Conservation (phyloP, 2,888 invertebrate genomes). For the Ormyrus pomaceus region DNA sequence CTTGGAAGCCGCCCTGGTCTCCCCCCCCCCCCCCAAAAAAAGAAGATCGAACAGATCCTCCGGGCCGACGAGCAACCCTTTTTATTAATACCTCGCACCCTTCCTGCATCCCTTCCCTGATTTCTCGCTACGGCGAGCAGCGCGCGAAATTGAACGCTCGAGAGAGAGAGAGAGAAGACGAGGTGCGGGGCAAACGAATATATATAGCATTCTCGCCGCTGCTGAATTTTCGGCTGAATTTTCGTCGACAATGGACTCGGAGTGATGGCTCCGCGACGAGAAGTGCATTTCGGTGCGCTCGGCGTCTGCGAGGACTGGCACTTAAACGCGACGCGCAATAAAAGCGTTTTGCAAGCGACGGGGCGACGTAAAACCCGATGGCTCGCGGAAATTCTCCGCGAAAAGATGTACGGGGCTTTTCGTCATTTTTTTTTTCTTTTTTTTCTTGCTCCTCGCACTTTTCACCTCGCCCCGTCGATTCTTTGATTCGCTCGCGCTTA, state of each 20-base stretch:
- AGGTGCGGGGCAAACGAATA: no score
- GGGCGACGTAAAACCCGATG: not conserved
- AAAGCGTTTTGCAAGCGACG: not conserved
- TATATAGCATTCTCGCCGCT: no score
- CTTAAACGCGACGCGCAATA: not conserved
- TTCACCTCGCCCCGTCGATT: no score
- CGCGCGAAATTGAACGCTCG: not conserved
- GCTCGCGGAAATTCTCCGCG: not conserved
- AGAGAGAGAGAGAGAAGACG: not conserved
- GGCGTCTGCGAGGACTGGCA: not conserved
- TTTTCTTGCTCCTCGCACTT: not conserved
- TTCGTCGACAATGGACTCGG: no score
- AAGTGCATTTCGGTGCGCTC: not conserved
- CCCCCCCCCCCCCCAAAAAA: not conserved
- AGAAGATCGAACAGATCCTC: not conserved
- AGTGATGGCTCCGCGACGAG: not conserved
- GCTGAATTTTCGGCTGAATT: no score
- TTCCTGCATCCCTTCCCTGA: not conserved
- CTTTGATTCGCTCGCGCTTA: no score
- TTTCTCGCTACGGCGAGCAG: slow-evolving; percentile 6
- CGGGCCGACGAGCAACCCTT: not conserved
- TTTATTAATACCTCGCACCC: slow-evolving; percentile 12
- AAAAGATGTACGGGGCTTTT: not conserved
- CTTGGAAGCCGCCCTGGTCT: no score
- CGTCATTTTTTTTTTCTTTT: not conserved